Evolutionary conservation across 2,888 invertebrate genomes (phyloP), one percentile per base, ranked within the genome.

Genomic region (Stenichneumon culpator): DNA sequence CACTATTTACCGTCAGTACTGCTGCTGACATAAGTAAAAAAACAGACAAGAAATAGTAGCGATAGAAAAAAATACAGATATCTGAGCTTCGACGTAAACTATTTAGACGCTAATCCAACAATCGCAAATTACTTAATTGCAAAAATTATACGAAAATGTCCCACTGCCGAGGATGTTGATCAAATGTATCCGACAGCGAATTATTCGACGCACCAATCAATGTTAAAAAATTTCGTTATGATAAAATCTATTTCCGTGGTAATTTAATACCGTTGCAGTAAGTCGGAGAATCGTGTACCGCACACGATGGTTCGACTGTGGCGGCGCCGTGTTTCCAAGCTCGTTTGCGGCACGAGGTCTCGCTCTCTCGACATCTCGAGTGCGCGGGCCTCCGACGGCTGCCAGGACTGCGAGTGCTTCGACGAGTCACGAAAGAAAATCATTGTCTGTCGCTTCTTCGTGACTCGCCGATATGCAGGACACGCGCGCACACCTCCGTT

Each of bases 391-490:
- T 47, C 14, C n/a, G 3, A 28, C 39, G 11, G 39, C 14, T 32
- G 69, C 28, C 57, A 57, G 57, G 7, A 14, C 16, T 5, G 32
- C 60, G 52, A 6, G 52, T 7, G 52, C 16, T 2, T 22, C 57
- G 57, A 57, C 44, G 16, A 16, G 19, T 44, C 63, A 47, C 16
- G 39, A 70, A 44, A 57, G 57, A 81, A 68, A 63, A 19, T 39
- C 57, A 14, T 32, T n/a, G 73, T 36, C 73, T 7, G 36, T 47
- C 72, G 22, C 28, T 68, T 52, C 68, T 9, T 14, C 11, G 60
- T 39, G 47, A 39, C 50, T 72, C 65, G 54, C 79, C 44, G 69
- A 80, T 79, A 79, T 79, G 70, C 72, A n/a, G 63, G 63, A 65
- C 57, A 11, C 57, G 57, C 57, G 57, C 25, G 25, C 25, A 5